Conservation (phyloP, 2,888 invertebrate species). For the Salticus scenicus region DNA sequence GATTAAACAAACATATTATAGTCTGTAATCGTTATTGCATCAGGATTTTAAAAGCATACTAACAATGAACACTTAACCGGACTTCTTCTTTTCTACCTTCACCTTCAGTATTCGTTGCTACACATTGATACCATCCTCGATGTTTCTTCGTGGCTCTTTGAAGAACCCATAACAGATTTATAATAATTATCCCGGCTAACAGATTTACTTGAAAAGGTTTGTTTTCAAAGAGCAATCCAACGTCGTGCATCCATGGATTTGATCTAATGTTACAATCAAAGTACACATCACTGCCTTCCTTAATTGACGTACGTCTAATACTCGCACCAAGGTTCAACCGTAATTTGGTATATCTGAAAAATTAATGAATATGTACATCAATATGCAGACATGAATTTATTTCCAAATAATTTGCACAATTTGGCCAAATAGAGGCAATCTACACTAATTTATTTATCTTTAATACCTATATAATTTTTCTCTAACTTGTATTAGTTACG, state of each 20-base stretch:
- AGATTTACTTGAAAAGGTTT: conserved; percentile 87
- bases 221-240: conserved; percentile 79
- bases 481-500: too few relatives aligned
- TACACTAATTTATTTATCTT: too few relatives aligned
- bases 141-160: conserved; percentile 90
- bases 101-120: conserved; percentile 91
- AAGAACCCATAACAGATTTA: conserved; percentile 91
- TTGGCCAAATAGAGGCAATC: too few relatives aligned
- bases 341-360: conserved; percentile 87
- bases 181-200: conserved; percentile 89
- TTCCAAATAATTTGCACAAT: too few relatives aligned
- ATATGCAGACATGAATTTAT: too few relatives aligned
- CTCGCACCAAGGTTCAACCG: conserved; percentile 88
- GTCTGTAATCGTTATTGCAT: too few relatives aligned
- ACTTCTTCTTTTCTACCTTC: conserved; percentile 90
- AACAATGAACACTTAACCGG: conserved; percentile 89
- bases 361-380: too few relatives aligned
- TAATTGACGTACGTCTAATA: conserved; percentile 85
- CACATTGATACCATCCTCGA: conserved; percentile 93
- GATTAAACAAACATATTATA: too few relatives aligned
- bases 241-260: conserved; percentile 82
- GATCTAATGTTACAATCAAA: conserved; percentile 93
- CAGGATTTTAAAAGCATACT: too few relatives aligned
- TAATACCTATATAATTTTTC: too few relatives aligned
- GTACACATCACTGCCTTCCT: conserved; percentile 83